Base-by-base conservation (phyloP, 2,888 invertebrate species). In the Plagodis pulveraria region DNA sequence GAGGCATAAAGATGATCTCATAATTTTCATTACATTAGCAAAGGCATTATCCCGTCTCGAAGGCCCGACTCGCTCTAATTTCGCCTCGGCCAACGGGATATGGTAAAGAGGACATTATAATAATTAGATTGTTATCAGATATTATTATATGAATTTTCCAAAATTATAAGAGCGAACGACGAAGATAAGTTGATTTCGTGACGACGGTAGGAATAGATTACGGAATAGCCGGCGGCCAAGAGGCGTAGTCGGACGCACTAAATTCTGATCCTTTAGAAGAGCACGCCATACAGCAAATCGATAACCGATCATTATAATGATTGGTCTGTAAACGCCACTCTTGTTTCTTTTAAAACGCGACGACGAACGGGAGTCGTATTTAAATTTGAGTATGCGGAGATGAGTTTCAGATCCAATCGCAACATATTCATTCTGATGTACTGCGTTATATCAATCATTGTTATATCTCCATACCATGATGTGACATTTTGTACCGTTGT, bases 51-150 rank as follows among this genome's bases (percentile, higher is more conserved):
- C 84, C 81, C 80, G 76, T 82, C 87, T 81, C 80, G 77, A 77
- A 77, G 77, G 76, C 75, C 72, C 79, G 76, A 74, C 84, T 76
- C 83, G 82, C 79, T 84, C 87, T 83, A 88, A 91, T 89, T 89
- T 89, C 66, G 81, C 74, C 71, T 76, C 76, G 74, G 71, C 80
- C 81, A 86, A 89, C 87, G 87, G 87, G 85, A 88, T 90, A 91
- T 91, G 88, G 89, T 91, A 91, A 91, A 88, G 81, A 91, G 91
- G 86, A 89, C 88, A 91, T 91, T 91, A 91, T 89, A 89, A 91
- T 90, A 91, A 91, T 91, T 89, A 89, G 89, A 91, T 90, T 87
- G 89, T 90, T 91, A 91, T 91, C 90, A 88, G 89, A 89, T 85
- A 80, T 90, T 91, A 91, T 91, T 89, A 90, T 90, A 90, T 83